Conservation (phyloP, 2,888 invertebrate genomes). For the Brenthis hecate region DNA sequence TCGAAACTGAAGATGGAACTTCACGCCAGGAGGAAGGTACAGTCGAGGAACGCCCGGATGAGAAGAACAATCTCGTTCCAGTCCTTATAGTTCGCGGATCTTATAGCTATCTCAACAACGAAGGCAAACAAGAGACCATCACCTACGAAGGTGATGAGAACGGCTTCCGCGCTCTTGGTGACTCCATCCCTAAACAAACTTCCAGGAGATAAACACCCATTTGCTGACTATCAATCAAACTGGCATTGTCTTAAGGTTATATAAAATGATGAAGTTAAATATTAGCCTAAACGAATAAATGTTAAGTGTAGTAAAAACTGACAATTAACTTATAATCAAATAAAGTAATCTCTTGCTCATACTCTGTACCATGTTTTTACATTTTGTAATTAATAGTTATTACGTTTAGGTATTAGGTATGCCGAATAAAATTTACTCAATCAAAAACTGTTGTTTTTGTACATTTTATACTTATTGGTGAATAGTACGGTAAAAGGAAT, state of each 20-base stretch:
- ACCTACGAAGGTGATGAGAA: slow-evolving; percentile 84
- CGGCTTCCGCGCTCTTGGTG: slow-evolving; percentile 84
- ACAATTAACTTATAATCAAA: too few relatives aligned
- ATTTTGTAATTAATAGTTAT: slow-evolving; percentile 1
- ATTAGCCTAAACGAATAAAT: slow-evolving; percentile 8
- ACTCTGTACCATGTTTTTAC: slow-evolving; percentile 27
- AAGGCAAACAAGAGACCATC: slow-evolving; percentile 78
- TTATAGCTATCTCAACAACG: slow-evolving; percentile 79
- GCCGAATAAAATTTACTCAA: slow-evolving; percentile 15
- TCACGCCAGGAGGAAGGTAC: slow-evolving; percentile 75
- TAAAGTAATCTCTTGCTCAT: neutral
- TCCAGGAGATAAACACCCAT: slow-evolving; percentile 43
- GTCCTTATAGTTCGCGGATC: slow-evolving; percentile 83
- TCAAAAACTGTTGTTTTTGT: neutral
- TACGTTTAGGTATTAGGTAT: neutral
- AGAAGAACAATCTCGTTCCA: slow-evolving; percentile 80
- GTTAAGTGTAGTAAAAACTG: too few relatives aligned
- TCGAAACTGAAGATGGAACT: slow-evolving; percentile 82
- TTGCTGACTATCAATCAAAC: too few relatives aligned
- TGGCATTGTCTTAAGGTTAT: too few relatives aligned
- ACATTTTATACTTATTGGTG: too few relatives aligned
- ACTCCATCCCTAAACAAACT: slow-evolving; percentile 81
- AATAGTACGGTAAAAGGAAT: too few relatives aligned
- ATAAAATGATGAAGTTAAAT: neutral
- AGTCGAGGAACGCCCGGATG: slow-evolving; percentile 66